Evolutionary conservation across 2,888 invertebrate genomes (phyloP).

Genomic region (Trypoxylon attenuatum): DNA sequence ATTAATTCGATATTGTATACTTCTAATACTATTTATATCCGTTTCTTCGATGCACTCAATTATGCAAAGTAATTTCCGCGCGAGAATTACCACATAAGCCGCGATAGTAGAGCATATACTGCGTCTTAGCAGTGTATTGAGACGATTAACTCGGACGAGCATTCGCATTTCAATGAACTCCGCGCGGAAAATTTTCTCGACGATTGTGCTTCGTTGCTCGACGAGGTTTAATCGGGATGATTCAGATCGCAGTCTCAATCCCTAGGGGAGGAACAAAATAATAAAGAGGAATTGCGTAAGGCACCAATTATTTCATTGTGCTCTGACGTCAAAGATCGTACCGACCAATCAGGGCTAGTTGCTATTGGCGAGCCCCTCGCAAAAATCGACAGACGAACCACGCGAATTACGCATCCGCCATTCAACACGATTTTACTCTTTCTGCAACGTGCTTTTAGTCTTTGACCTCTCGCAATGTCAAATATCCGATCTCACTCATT

Average conservation of each 20-base stretch:
- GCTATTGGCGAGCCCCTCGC: slow-evolving; percentile 28
- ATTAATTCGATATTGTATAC: too few species aligned
- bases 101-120: too few species aligned
- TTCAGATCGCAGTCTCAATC: slow-evolving; percentile 20
- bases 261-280: slow-evolving; percentile 39
- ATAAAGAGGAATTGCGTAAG: slow-evolving; percentile 49
- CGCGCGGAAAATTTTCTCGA: slow-evolving; percentile 21
- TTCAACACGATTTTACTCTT: slow-evolving; percentile 1
- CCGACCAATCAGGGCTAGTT: slow-evolving; percentile 28
- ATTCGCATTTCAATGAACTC: too few species aligned
- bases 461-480: slow-evolving; percentile 13
- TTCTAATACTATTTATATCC: too few species aligned
- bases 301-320: slow-evolving; percentile 45
- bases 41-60: too few species aligned
- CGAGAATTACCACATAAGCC: too few species aligned
- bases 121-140: too few species aligned
- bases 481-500: too few species aligned
- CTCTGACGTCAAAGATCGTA: slow-evolving; percentile 38
- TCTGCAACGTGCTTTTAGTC: neutral
- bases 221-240: slow-evolving; percentile 29
- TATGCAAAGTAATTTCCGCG: too few species aligned
- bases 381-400: slow-evolving; percentile 15
- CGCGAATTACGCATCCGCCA: neutral
- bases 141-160: too few species aligned
- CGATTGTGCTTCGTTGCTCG: slow-evolving; percentile 13